These are phyloP conservation scores for Trypoxylon attenuatum DNA, from an alignment of 2,888 invertebrate genomes.

Conservation along the genomic window DNA sequence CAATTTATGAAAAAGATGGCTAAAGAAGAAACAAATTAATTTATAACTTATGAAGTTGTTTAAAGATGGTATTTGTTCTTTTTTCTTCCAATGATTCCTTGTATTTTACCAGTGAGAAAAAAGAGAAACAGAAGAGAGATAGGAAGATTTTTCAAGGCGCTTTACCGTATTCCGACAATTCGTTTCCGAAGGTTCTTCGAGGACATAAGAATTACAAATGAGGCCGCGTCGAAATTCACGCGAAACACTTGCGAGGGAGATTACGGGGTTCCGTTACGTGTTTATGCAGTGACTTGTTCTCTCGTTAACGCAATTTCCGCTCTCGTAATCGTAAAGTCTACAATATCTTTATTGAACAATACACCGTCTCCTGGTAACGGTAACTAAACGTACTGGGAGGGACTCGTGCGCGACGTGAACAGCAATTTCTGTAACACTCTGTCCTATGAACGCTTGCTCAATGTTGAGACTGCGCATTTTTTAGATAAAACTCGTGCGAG, in stretches of 20 bases:
- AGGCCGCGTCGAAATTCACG: neutral
- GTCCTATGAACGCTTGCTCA: neutral
- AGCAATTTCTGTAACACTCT: neutral
- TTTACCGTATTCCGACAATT: no score
- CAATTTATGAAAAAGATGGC: no score
- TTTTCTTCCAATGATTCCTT: no score
- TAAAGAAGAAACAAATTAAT: no score
- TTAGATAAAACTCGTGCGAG: no score
- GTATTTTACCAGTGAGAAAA: no score
- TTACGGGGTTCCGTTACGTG: neutral
- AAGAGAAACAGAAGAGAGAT: no score
- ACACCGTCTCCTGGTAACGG: neutral
- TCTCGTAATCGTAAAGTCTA: neutral
- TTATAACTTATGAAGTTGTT: no score
- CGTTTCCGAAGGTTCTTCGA: neutral
- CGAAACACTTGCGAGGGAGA: neutral
- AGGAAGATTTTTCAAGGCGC: no score
- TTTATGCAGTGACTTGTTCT: neutral
- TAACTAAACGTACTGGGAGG: neutral
- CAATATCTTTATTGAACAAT: constrained; percentile 1
- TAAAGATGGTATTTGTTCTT: no score
- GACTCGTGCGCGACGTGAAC: neutral
- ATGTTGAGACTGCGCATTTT: neutral
- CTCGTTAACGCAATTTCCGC: neutral
- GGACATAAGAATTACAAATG: neutral